A percentile compares a stretch with the other conserved stretches of the same genome.
phyloP scores from a whole-genome alignment of 2,797 vertebrate genomes.

The Alauda arvensis region DNA sequence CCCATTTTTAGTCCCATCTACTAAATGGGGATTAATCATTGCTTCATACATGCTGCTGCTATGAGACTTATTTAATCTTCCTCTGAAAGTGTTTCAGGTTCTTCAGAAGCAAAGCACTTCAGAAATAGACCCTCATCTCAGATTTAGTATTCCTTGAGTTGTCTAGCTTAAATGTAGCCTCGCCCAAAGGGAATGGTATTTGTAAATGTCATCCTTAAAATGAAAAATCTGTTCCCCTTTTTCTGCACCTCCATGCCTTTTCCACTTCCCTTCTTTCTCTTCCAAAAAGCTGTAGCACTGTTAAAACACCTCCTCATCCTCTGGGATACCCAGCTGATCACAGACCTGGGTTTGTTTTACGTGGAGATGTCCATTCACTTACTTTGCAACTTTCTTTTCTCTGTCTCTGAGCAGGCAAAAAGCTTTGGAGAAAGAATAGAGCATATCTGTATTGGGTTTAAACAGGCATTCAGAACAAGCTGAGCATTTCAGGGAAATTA shows the following conservation, averaged over 20 bases:
- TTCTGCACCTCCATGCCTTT: neutral
- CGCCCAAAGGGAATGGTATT: conserved; percentile 5
- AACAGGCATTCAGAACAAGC: neutral
- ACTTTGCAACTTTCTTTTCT: neutral
- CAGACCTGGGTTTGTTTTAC: neutral
- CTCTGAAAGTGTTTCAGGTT: neutral
- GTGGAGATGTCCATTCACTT: neutral
- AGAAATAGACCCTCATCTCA: conserved; percentile 17
- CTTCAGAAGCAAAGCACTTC: neutral
- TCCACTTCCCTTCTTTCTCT: neutral
- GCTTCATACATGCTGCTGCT: neutral
- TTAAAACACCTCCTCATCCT: neutral
- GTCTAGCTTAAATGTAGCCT: neutral
- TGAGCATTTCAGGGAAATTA: neutral
- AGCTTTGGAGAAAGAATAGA: neutral
- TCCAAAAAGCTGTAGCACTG: neutral
- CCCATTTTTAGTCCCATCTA: conserved; percentile 17
- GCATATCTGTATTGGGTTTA: conserved; percentile 25
- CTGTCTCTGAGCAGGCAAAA: neutral
- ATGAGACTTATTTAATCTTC: neutral
- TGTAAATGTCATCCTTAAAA: conserved; percentile 45
- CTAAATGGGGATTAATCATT: neutral
- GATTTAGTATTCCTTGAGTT: neutral
- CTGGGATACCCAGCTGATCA: neutral
- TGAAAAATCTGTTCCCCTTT: conserved; percentile 13